Percentiles rank a stretch among this genome's conserved stretches.
Evolutionary conservation across 2,888 invertebrate species (phyloP).

Genomic region (Ferdinandea cuprea): DNA sequence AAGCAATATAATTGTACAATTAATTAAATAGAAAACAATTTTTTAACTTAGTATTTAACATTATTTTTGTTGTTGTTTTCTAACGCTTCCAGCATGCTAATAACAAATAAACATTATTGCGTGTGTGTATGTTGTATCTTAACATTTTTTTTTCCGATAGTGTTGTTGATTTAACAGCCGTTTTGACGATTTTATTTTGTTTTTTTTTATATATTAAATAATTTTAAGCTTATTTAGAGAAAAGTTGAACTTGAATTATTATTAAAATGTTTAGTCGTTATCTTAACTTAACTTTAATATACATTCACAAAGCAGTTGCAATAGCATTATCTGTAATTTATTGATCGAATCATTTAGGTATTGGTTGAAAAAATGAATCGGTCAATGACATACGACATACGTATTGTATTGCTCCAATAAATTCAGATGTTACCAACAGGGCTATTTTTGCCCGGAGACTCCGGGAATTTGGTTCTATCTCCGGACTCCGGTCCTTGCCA

Average conservation of each 20-base stretch:
- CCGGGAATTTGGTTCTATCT: too few relatives aligned
- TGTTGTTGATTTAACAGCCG: constrained; percentile 82
- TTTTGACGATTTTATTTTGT: constrained; percentile 79
- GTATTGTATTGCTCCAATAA: too few relatives aligned
- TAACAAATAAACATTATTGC: constrained; percentile 85
- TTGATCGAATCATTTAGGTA: too few relatives aligned
- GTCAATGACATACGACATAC: too few relatives aligned
- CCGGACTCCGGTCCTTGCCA: too few relatives aligned
- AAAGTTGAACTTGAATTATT: constrained; percentile 26
- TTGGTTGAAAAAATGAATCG: too few relatives aligned
- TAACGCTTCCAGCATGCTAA: constrained; percentile 80
- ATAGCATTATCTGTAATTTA: too few relatives aligned
- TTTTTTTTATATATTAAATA: constrained; percentile 53
- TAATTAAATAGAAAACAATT: constrained; percentile 39
- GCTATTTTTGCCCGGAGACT: too few relatives aligned
- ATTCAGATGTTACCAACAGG: too few relatives aligned
- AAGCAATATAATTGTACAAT: constrained; percentile 64
- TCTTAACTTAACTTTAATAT: too few relatives aligned
- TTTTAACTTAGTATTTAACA: constrained; percentile 12
- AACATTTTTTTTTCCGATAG: constrained; percentile 87
- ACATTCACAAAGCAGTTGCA: too few relatives aligned
- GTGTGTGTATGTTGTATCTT: constrained; percentile 85
- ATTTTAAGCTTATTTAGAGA: constrained; percentile 34
- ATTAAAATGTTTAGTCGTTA: too few relatives aligned
- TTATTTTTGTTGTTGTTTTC: constrained; percentile 4